Conservation (phyloP, 2,797 vertebrate genomes). For the Chiroxiphia lanceolata region DNA sequence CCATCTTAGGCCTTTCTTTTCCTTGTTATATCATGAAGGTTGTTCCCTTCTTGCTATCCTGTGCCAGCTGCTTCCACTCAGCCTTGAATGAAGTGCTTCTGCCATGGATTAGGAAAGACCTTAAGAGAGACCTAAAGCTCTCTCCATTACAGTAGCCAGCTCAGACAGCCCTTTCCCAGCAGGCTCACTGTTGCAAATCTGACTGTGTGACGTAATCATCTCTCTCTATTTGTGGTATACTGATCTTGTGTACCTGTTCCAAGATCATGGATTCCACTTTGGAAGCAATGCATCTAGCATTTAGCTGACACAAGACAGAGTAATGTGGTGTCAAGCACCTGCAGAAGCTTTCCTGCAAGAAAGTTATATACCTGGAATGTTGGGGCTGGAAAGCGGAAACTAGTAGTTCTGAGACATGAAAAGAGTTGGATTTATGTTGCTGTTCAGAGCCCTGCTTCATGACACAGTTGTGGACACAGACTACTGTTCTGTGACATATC, state of each 20-base stretch:
- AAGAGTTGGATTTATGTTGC: not conserved
- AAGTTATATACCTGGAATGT: not conserved
- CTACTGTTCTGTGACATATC: not conserved
- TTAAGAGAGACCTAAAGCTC: not conserved
- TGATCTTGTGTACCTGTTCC: not conserved
- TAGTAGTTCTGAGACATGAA: not conserved
- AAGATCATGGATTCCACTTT: not conserved
- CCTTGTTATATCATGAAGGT: not conserved
- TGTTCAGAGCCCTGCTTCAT: not conserved
- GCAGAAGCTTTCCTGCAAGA: not conserved
- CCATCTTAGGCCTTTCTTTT: not conserved
- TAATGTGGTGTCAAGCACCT: not conserved
- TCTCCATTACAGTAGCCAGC: not conserved
- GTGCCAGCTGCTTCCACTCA: not conserved
- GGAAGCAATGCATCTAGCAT: not conserved
- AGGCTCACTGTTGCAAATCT: not conserved
- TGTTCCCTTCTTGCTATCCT: not conserved
- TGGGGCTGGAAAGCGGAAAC: not conserved
- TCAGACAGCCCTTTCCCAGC: not conserved
- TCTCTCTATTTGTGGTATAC: not conserved
- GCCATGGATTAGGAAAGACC: not conserved
- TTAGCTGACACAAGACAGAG: not conserved
- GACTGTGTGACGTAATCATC: fast-evolving
- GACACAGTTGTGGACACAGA: not conserved
- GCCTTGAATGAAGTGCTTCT: not conserved